phyloP scores from a whole-genome alignment of 1,140 invertebrate species.

The Achroia grisella region DNA sequence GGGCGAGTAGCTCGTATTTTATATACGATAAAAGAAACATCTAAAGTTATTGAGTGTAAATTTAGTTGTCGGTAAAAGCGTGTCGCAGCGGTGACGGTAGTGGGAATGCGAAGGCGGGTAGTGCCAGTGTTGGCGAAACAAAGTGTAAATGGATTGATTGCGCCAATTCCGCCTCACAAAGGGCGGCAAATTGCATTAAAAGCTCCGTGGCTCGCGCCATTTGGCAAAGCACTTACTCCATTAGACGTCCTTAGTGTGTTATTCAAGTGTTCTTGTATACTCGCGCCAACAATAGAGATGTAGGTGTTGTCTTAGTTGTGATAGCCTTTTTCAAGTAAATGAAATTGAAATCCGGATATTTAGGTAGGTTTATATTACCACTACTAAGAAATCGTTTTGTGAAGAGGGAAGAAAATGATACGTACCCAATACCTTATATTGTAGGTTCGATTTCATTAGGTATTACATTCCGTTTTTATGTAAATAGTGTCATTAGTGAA shows the following conservation, averaged over 20 bases:
- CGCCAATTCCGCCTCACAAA: slow-evolving; percentile 65
- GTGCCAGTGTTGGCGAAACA: slow-evolving; percentile 66
- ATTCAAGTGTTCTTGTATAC: slow-evolving; percentile 35
- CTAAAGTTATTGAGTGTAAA: slow-evolving; percentile 30
- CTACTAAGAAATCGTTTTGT: no score
- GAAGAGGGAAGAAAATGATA: no score
- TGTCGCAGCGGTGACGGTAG: slow-evolving; percentile 19
- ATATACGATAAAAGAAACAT: no score
- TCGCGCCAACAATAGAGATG: slow-evolving; percentile 8
- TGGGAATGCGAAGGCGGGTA: slow-evolving; percentile 22
- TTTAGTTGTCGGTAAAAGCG: slow-evolving; percentile 56
- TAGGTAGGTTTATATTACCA: no score
- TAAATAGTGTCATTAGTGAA: no score
- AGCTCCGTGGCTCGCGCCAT: slow-evolving; percentile 66
- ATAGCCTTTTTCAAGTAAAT: no score
- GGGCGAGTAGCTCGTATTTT: no score
- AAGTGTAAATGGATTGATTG: slow-evolving; percentile 73
- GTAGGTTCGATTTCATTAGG: no score
- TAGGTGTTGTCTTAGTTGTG: no score
- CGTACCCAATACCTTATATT: no score
- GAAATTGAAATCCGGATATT: no score
- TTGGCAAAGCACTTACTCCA: slow-evolving; percentile 67
- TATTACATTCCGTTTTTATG: no score
- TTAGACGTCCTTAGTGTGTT: slow-evolving; percentile 68
- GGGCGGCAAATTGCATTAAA: slow-evolving; percentile 67